Percentiles rank a stretch among this genome's conserved stretches.
Evolutionary conservation across 2,888 invertebrate genomes (phyloP).

Genomic region (Drosophila trichaetosa): DNA sequence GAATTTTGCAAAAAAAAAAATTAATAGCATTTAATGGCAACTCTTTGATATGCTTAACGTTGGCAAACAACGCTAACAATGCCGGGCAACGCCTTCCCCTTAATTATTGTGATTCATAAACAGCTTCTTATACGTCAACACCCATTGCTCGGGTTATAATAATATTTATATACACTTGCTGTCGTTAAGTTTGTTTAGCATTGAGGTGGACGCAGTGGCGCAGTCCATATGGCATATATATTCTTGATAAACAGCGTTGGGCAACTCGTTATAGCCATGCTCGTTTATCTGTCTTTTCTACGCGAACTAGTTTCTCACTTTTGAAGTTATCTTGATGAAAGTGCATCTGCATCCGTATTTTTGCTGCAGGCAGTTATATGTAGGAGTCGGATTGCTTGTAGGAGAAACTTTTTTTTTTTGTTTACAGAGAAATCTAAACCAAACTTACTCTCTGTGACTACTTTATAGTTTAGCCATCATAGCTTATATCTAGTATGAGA

Average conservation of each 20-base stretch:
- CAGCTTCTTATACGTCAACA: neutral
- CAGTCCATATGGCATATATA: neutral
- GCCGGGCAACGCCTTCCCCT: neutral
- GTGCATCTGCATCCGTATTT: neutral
- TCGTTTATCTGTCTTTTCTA: neutral
- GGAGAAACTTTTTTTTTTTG: too few species aligned
- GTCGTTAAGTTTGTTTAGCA: neutral
- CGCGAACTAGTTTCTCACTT: neutral
- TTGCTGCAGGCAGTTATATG: neutral
- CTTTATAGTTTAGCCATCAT: too few species aligned
- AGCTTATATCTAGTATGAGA: too few species aligned
- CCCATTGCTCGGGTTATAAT: neutral
- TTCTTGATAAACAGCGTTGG: neutral
- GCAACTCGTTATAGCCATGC: neutral
- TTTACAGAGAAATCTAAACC: too few species aligned
- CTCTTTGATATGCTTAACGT: neutral
- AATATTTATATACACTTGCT: neutral
- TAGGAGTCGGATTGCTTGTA: too few species aligned
- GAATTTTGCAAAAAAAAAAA: neutral
- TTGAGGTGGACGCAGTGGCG: neutral
- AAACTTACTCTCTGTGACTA: too few species aligned
- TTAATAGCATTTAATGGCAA: neutral
- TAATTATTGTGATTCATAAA: conserved; percentile 8
- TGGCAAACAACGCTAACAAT: neutral
- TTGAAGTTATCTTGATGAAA: neutral